Evolutionary conservation across 2,888 invertebrate species (phyloP), one percentile per base, ranked within the genome.

Genomic region (Tyria jacobaeae): DNA sequence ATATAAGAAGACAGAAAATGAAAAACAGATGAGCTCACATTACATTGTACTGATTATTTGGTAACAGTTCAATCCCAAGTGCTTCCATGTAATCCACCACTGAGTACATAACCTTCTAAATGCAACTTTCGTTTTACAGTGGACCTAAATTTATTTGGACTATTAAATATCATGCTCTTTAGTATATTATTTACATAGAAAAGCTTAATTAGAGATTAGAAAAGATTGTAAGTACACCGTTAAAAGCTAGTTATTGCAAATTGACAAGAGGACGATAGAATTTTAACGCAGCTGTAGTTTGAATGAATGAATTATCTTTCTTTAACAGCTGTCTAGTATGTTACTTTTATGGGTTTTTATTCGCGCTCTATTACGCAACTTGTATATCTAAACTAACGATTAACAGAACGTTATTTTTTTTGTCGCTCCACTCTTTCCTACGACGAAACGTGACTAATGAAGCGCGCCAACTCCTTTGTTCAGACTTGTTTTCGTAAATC

Each of bases 401-500:
- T 80, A 80, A 73, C 69, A 66, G 62, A 63, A 57, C 64, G 71
- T 73, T 68, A 68, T 78, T 81, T 83, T 85, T 87, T 83, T 68
- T 78, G 74, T 71, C 66, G 62, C 67, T 75, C 79, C 79, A 81
- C 81, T 80, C 69, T 72, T 75, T 76, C 78, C 70, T 52, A 64
- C 77, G 78, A 69, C 70, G 75, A 81, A 83, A 88, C 90, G 91
- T 92, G 92, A 89, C 91, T 91, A 92, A 93, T 92, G 91, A 93
- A 87, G 79, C 88, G 86, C 76, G 62, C 80, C 76, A 76, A 70
- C 67, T 79, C 78, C 80, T 84, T 90, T 87, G 87, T 88, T 80
- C 78, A 67, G 65, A 82, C 78, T 86, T 84, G 84, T 88, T 89
- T 88, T 85, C 85, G 75, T 83, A 81, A 80, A 81, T 76, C 73